A percentile compares a stretch with the other conserved stretches of the same genome.
Conservation (phyloP, 2,797 vertebrate genomes). For the Numenius phaeopus region DNA sequence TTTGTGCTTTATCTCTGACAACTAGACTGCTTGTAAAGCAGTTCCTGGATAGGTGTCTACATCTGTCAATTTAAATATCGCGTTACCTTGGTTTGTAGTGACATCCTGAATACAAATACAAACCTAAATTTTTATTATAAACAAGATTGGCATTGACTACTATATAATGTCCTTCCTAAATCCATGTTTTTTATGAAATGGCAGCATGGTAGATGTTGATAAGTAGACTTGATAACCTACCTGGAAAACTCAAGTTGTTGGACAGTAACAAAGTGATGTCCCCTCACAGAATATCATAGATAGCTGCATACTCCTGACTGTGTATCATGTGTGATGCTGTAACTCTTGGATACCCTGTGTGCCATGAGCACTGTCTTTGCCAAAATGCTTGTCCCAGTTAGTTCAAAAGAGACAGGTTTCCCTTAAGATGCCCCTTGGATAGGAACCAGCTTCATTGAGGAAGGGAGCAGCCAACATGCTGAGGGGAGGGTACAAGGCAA, state of each 20-base stretch:
- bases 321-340: accelerated
- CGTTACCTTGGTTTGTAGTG: background rate
- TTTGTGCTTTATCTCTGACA: background rate
- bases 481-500: background rate
- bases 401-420: background rate
- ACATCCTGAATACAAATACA: background rate
- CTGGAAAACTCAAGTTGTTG: background rate
- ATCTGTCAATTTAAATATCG: background rate
- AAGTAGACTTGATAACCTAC: background rate
- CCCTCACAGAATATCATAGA: background rate
- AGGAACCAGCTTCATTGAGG: background rate
- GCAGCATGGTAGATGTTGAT: background rate
- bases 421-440: background rate
- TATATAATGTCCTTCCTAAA: background rate
- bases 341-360: background rate
- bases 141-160: background rate
- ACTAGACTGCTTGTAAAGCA: background rate
- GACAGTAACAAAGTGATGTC: background rate
- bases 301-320: accelerated
- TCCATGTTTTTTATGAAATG: background rate
- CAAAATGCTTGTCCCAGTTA: background rate
- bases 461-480: background rate
- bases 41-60: background rate
- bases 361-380: background rate
- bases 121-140: background rate